Evolutionary conservation across 2,888 invertebrate genomes (phyloP).

Genomic region (Chironomus riparius): DNA sequence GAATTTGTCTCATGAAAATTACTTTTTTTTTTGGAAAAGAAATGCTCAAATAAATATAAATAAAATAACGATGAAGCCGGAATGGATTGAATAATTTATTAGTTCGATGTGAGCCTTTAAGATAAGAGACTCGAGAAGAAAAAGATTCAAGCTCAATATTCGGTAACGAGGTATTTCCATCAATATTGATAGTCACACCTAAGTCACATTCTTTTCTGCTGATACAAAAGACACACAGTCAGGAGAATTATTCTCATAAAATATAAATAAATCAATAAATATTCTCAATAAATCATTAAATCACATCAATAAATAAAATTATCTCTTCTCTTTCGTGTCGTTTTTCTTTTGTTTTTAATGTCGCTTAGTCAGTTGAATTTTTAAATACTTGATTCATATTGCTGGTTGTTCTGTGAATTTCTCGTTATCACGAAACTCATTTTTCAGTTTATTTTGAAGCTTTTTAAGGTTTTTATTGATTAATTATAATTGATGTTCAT

Average conservation of each 20-base stretch:
- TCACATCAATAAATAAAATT: slow-evolving; percentile 27
- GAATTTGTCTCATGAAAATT: background rate
- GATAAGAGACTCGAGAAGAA: slow-evolving; percentile 5
- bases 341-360: background rate
- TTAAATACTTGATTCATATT: background rate
- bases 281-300: slow-evolving; percentile 25
- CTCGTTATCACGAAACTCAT: background rate
- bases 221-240: background rate
- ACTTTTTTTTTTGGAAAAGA: background rate
- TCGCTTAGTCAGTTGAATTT: background rate
- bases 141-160: slow-evolving; percentile 3
- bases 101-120: slow-evolving; percentile 18
- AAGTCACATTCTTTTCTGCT: background rate
- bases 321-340: slow-evolving; percentile 2
- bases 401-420: background rate
- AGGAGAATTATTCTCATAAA: background rate
- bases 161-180: background rate
- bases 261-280: slow-evolving; percentile 26
- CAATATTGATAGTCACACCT: slow-evolving; percentile 6
- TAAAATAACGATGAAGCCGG: background rate
- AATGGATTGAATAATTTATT: slow-evolving; percentile 21
- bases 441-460: too few relatives aligned
- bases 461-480: too few relatives aligned
- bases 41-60: background rate
- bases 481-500: too few relatives aligned